Conservation (phyloP, 2,113 vertebrate genomes). For the Astatotilapia flaviijosephi region DNA sequence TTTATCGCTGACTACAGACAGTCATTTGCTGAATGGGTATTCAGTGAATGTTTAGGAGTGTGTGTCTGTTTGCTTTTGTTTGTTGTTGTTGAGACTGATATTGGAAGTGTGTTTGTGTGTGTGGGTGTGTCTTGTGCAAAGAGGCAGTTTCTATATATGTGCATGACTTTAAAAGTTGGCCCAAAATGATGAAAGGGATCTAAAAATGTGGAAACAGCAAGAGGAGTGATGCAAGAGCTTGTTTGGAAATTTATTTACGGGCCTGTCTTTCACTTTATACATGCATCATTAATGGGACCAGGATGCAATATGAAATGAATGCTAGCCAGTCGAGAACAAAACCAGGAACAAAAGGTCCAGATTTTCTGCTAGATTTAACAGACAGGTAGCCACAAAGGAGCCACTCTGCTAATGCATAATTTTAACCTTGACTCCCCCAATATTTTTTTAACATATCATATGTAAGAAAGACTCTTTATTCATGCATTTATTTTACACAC, state of each 20-base stretch:
- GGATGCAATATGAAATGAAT: background rate
- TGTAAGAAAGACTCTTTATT: background rate
- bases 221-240: background rate
- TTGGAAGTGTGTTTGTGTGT: constrained; percentile 23
- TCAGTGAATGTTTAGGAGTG: constrained; percentile 44
- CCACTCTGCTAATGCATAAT: background rate
- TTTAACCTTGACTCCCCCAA: background rate
- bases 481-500: background rate
- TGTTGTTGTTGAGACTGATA: constrained; percentile 33
- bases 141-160: background rate
- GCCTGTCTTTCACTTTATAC: background rate
- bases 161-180: background rate
- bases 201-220: background rate
- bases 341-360: background rate
- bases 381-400: background rate
- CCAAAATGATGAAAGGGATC: background rate
- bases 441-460: background rate
- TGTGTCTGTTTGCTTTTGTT: constrained; percentile 51
- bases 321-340: background rate
- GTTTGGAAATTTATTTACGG: background rate
- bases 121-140: constrained; percentile 13
- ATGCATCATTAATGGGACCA: background rate
- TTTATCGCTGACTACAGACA: constrained; percentile 64
- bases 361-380: background rate
- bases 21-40: constrained; percentile 48